Conservation (phyloP, 2,797 vertebrate species). For the Mus minutoides region DNA sequence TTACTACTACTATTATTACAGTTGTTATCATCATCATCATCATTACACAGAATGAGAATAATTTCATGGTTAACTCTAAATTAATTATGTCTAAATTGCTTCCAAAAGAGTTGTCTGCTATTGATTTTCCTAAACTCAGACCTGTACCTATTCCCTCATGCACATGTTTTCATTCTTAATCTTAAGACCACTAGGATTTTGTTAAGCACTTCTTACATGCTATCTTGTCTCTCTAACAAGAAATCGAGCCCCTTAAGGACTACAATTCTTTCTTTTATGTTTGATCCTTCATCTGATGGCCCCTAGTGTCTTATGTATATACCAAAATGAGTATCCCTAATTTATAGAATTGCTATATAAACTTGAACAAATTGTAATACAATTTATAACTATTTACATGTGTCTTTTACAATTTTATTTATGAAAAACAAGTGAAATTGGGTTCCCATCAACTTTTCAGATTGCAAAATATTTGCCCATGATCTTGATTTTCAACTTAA, state of each 20-base stretch:
- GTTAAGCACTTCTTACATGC: conserved; percentile 3
- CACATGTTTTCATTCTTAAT: conserved; percentile 8
- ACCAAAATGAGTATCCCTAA: background rate
- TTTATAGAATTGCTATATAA: background rate
- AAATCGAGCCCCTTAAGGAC: background rate
- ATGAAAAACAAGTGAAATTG: conserved; percentile 12
- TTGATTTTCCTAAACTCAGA: conserved; percentile 40
- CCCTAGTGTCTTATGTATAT: background rate
- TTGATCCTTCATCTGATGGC: background rate
- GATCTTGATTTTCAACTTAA: conserved; percentile 35
- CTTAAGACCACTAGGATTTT: conserved; percentile 35
- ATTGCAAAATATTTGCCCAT: background rate
- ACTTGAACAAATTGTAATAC: background rate
- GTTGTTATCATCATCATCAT: background rate
- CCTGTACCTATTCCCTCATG: background rate
- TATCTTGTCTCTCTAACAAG: background rate
- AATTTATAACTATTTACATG: background rate
- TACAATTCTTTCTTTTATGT: background rate
- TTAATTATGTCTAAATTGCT: conserved; percentile 25
- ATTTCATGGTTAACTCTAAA: background rate
- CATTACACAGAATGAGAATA: conserved; percentile 8
- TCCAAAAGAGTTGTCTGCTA: background rate
- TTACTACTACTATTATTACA: background rate
- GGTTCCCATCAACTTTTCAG: background rate
- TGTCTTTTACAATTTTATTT: conserved; percentile 11